These are phyloP conservation scores for Xenops minutus DNA, from an alignment of 2,797 vertebrate genomes.

Conservation along the genomic window DNA sequence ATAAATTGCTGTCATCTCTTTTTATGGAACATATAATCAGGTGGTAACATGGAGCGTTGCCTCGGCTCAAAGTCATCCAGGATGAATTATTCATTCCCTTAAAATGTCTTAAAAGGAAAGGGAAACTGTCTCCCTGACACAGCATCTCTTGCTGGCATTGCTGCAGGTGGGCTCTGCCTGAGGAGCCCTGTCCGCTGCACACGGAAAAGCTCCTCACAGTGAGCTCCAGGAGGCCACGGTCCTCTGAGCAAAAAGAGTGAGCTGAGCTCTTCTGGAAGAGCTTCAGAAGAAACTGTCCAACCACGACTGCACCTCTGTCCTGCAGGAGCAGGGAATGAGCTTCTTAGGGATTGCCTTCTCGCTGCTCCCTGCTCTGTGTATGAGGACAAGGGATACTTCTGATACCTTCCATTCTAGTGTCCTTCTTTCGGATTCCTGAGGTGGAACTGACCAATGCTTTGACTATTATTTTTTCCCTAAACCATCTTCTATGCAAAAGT, in stretches of 20 bases:
- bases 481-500: neutral
- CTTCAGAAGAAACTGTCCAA: neutral
- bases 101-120: slow-evolving; percentile 31
- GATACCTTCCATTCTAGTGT: neutral
- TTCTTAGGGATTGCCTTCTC: neutral
- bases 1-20: slow-evolving; percentile 74
- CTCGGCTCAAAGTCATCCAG: slow-evolving; percentile 65
- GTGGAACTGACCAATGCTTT: neutral
- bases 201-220: neutral
- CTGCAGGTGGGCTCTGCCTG: neutral
- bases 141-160: neutral
- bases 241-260: neutral
- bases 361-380: neutral
- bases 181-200: neutral
- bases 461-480: neutral
- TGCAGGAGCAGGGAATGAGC: neutral
- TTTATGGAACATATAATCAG: slow-evolving; percentile 73
- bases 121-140: neutral
- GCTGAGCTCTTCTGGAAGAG: neutral
- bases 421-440: neutral
- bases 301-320: rapidly evolving
- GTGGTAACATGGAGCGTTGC: slow-evolving; percentile 59
- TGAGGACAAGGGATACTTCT: neutral
- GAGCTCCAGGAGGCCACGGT: neutral
- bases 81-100: slow-evolving; percentile 73